Evolutionary conservation across 37 sponge, comb jelly and placozoan genomes (phyloP).

Genomic region (Mnemiopsis leidyi): DNA sequence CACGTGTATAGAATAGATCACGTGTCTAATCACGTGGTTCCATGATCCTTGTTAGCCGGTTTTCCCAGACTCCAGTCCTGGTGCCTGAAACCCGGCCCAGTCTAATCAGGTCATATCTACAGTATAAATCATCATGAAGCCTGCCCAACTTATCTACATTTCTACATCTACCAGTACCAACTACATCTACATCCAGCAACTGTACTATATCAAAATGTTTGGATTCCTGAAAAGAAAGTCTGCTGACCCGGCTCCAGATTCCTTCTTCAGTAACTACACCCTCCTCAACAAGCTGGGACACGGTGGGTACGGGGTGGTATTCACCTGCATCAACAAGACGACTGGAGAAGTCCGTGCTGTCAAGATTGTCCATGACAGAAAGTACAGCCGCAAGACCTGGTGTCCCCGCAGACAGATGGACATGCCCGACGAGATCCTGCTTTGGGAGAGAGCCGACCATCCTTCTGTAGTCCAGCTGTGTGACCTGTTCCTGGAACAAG

Average conservation of each 20-base stretch:
- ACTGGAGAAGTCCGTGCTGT: not conserved
- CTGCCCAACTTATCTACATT: not conserved
- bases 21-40: not conserved
- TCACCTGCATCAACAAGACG: not conserved
- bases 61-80: not conserved
- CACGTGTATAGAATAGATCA: too few species aligned
- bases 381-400: conserved; percentile 39
- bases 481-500: conserved; percentile 21
- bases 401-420: not conserved
- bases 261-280: conserved; percentile 16
- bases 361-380: conserved; percentile 13
- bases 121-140: not conserved
- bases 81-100: not conserved
- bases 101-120: not conserved
- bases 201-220: too few species aligned
- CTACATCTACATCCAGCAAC: not conserved
- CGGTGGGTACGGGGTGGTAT: conserved; percentile 1
- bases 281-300: conserved; percentile 13
- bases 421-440: not conserved
- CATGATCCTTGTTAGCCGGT: not conserved
- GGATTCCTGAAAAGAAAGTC: not conserved
- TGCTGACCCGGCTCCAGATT: not conserved
- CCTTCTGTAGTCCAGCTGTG: not conserved
- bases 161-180: not conserved
- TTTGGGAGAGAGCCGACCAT: not conserved